phyloP scores from a whole-genome alignment of 2,113 vertebrate species.

The Ictidomys tridecemlineatus region DNA sequence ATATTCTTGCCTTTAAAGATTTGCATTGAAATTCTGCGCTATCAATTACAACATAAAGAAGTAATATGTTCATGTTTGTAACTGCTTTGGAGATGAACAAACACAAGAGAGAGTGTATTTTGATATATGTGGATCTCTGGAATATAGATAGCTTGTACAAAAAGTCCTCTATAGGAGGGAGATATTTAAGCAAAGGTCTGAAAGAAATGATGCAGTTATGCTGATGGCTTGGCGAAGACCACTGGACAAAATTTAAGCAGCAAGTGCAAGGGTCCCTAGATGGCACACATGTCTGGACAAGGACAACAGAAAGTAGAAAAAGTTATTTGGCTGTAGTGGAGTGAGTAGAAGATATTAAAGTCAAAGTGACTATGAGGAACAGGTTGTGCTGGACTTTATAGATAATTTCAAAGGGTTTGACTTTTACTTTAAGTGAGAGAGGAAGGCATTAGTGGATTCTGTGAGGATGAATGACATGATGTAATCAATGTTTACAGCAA shows the following conservation, averaged over 20 bases:
- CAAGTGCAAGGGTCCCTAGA: neutral
- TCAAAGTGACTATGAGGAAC: neutral
- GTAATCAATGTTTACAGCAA: neutral
- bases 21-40: neutral
- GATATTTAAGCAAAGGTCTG: neutral
- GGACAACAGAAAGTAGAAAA: neutral
- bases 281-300: neutral
- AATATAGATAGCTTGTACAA: neutral
- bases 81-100: neutral
- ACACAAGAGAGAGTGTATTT: too few species aligned
- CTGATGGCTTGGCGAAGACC: neutral
- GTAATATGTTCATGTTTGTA: neutral
- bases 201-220: neutral
- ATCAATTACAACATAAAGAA: neutral
- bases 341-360: neutral
- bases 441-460: neutral
- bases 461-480: neutral
- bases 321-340: fast-evolving
- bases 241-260: neutral
- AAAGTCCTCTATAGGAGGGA: neutral
- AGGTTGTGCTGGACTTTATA: neutral
- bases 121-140: neutral
- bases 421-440: neutral
- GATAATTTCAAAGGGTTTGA: neutral
- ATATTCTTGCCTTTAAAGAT: neutral